Percentiles rank a stretch among this genome's conserved stretches.
Evolutionary conservation across 1,140 invertebrate genomes (phyloP).

Genomic region (Halesus radiatus): DNA sequence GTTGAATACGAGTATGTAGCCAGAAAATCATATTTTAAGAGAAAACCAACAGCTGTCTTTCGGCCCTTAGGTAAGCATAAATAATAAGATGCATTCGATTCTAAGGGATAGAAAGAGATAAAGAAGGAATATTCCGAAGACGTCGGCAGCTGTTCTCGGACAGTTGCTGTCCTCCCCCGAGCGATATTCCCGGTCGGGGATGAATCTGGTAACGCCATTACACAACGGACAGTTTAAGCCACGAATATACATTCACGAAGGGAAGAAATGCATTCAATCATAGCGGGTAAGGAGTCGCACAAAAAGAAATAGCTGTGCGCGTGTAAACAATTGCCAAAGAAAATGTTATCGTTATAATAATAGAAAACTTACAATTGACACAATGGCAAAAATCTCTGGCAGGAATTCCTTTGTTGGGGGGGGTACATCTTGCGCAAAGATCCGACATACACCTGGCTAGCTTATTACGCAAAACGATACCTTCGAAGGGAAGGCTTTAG

Average conservation of each 20-base stretch:
- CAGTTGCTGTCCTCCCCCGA: slow-evolving; percentile 9
- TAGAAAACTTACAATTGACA: slow-evolving; percentile 52
- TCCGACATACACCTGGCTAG: slow-evolving; percentile 47
- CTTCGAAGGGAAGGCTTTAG: not conserved
- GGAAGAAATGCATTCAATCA: slow-evolving; percentile 5
- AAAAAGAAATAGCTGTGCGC: slow-evolving; percentile 41
- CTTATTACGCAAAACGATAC: not conserved
- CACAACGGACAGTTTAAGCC: too few species aligned
- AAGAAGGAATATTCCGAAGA: not conserved
- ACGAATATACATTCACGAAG: too few species aligned
- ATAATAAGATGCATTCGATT: too few species aligned
- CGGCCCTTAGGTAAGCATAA: too few species aligned
- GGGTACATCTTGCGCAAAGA: slow-evolving; percentile 53
- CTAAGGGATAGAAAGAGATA: not conserved
- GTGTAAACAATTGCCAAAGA: slow-evolving; percentile 54
- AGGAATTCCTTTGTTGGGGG: slow-evolving; percentile 55
- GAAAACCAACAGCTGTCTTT: too few species aligned
- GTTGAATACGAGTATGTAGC: too few species aligned
- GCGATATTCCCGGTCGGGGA: too few species aligned
- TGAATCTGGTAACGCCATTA: too few species aligned
- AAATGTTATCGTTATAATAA: slow-evolving; percentile 52
- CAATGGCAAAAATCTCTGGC: slow-evolving; percentile 50
- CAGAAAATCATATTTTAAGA: too few species aligned
- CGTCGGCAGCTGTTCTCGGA: slow-evolving; percentile 22
- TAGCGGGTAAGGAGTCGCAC: slow-evolving; percentile 22